Percentiles rank a stretch among this genome's conserved stretches.
Conservation (phyloP, 1,140 invertebrate species). For the Conopomorpha cramerella region DNA sequence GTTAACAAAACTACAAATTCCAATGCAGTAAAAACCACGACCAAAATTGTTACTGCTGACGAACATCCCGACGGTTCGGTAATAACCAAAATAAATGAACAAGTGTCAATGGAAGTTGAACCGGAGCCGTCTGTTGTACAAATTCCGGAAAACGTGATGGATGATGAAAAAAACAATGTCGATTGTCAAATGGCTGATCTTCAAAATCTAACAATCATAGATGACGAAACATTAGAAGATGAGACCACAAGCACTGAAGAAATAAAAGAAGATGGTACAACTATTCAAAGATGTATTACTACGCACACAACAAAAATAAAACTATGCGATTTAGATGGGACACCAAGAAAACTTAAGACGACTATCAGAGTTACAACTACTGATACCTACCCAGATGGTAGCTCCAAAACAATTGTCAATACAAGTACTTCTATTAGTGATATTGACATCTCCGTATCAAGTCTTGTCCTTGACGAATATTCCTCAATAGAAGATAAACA, state of each 20-base stretch:
- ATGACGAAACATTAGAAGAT: conserved; percentile 19
- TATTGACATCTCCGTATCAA: conserved; percentile 9
- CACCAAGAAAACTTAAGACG: conserved; percentile 28
- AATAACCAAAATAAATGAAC: conserved; percentile 39
- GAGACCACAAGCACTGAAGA: conserved; percentile 20
- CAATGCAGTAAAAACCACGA: conserved; percentile 34
- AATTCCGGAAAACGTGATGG: conserved; percentile 5
- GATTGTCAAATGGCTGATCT: background rate
- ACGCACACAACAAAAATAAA: conserved; percentile 28
- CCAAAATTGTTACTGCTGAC: conserved; percentile 40
- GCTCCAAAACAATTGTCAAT: conserved; percentile 23
- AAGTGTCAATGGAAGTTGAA: conserved; percentile 28
- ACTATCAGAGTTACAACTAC: conserved; percentile 28
- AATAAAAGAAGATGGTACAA: conserved; percentile 24
- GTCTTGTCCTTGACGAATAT: conserved; percentile 13
- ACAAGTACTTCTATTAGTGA: conserved; percentile 30
- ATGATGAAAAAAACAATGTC: background rate
- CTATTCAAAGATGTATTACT: conserved; percentile 25
- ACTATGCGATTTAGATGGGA: conserved; percentile 20
- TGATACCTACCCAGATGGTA: conserved; percentile 41
- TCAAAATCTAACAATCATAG: no score
- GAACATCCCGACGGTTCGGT: conserved; percentile 44
- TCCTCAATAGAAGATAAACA: conserved; percentile 29
- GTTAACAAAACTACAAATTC: conserved; percentile 17
- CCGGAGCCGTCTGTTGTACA: no score